A percentile compares a stretch with the other conserved stretches of the same genome.
phyloP scores from a whole-genome alignment of 2,113 vertebrate genomes.

The Romanogobio albipinnatus region DNA sequence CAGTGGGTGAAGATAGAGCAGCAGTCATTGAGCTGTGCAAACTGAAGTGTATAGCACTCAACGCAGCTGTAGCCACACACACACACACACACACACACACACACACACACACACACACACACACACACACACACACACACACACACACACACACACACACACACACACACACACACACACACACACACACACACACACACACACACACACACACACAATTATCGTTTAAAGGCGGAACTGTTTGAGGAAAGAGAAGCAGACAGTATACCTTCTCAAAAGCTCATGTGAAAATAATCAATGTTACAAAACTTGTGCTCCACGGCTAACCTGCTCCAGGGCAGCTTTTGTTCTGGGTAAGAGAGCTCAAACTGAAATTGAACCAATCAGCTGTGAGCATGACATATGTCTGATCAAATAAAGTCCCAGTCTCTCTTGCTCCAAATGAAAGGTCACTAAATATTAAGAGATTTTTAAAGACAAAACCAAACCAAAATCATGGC shows the following conservation, averaged over 20 bases:
- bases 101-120: not conserved
- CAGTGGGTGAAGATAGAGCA: slow-evolving; percentile 10
- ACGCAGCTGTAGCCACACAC: not conserved
- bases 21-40: slow-evolving; percentile 5
- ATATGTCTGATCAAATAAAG: too few relatives aligned
- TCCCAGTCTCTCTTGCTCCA: too few relatives aligned
- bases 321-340: too few relatives aligned
- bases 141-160: not conserved
- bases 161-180: too few relatives aligned
- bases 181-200: not conserved
- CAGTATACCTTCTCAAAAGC: not conserved
- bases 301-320: not conserved
- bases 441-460: too few relatives aligned
- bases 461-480: too few relatives aligned
- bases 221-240: not conserved
- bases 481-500: too few relatives aligned
- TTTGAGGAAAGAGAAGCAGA: not conserved
- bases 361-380: too few relatives aligned
- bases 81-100: not conserved
- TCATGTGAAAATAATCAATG: not conserved
- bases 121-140: not conserved
- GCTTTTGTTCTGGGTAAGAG: too few relatives aligned
- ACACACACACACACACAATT: not conserved
- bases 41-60: not conserved
- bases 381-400: too few relatives aligned